phyloP scores from a whole-genome alignment of 2,888 invertebrate species.

The Dexiosoma caninum region DNA sequence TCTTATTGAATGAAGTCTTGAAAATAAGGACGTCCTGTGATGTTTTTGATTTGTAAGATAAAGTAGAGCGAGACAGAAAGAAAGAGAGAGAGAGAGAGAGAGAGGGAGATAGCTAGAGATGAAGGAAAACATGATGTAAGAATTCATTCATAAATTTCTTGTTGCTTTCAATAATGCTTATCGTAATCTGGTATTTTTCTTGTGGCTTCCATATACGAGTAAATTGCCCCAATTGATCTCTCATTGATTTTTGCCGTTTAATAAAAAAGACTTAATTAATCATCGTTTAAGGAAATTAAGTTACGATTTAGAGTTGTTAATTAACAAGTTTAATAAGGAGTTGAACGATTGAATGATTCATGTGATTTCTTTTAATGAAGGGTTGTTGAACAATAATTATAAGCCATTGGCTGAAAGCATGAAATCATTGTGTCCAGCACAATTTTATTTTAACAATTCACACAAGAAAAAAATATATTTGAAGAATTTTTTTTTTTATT shows the following conservation, averaged over 20 bases:
- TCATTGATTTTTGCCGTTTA: slow-evolving; percentile 37
- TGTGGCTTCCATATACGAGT: slow-evolving; percentile 2
- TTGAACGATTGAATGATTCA: background rate
- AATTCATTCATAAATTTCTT: slow-evolving; percentile 48
- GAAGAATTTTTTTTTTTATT: background rate
- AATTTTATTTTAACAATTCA: background rate
- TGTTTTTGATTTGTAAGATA: slow-evolving; percentile 36
- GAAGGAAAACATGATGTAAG: background rate
- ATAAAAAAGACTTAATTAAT: slow-evolving; percentile 2
- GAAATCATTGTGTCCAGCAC: too few relatives aligned
- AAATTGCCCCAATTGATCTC: slow-evolving; percentile 49
- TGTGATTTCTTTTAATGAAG: background rate
- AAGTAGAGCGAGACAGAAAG: too few relatives aligned
- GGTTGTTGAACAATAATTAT: background rate
- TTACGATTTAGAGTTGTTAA: background rate
- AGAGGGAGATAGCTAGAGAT: too few relatives aligned
- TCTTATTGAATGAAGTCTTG: slow-evolving; percentile 16
- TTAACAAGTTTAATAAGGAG: background rate
- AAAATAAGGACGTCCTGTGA: slow-evolving; percentile 44
- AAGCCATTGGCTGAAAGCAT: too few relatives aligned
- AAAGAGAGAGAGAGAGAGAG: too few relatives aligned
- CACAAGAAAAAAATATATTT: too few relatives aligned
- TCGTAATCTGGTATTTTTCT: background rate
- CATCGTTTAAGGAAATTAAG: background rate
- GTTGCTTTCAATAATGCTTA: background rate